These are phyloP conservation scores for Gobiocypris rarus DNA, from an alignment of 2,113 vertebrate species.

Conservation along the genomic window DNA sequence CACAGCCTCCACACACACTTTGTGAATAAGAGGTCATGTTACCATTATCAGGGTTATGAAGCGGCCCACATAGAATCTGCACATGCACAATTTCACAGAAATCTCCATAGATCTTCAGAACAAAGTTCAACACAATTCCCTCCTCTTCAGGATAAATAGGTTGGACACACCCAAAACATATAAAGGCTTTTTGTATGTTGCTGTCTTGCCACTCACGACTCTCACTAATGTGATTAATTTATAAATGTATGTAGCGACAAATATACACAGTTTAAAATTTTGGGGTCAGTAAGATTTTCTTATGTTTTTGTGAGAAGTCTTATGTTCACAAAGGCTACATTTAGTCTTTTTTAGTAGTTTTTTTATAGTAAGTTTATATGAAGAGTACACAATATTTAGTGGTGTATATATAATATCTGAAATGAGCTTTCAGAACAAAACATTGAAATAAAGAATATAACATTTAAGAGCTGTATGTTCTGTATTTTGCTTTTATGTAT, in stretches of 20 bases:
- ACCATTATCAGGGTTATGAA: slow-evolving; percentile 6
- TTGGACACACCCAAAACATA: not conserved
- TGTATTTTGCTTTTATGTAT: too few species aligned
- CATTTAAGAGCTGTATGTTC: too few species aligned
- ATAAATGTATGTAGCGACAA: too few species aligned
- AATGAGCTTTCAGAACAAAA: too few species aligned
- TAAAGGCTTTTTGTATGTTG: not conserved
- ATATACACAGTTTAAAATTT: too few species aligned
- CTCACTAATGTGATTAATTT: not conserved
- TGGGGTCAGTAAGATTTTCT: too few species aligned
- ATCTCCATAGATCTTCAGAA: not conserved
- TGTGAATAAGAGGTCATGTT: not conserved
- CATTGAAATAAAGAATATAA: too few species aligned
- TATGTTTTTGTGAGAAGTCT: not conserved
- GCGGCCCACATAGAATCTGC: not conserved
- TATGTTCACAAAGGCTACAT: not conserved
- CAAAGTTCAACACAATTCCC: not conserved
- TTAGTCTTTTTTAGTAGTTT: too few species aligned
- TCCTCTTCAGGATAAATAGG: not conserved
- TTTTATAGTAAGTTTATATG: too few species aligned
- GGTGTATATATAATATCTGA: too few species aligned
- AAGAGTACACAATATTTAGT: too few species aligned
- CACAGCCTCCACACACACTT: slow-evolving; percentile 26
- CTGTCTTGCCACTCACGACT: not conserved
- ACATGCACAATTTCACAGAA: not conserved